These are phyloP conservation scores for Hemistola chrysoprasaria DNA, from an alignment of 2,888 invertebrate species.

Conservation along the genomic window DNA sequence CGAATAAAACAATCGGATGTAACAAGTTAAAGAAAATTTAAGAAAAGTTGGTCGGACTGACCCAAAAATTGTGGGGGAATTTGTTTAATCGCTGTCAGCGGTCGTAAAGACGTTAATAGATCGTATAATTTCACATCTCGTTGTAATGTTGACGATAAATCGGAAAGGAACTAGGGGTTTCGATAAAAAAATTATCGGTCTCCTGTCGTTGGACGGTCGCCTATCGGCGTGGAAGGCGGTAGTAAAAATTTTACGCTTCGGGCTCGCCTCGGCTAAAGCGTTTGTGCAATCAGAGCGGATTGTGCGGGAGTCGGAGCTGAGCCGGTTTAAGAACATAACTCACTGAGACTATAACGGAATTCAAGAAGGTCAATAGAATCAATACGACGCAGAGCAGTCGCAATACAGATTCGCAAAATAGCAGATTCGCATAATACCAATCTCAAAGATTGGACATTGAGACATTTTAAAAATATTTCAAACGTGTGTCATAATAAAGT, in stretches of 20 bases:
- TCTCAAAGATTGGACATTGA: too few species aligned
- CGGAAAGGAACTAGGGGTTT: constrained; percentile 25
- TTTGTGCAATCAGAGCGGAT: constrained; percentile 74
- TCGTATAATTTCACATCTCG: constrained; percentile 24
- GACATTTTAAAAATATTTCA: too few species aligned
- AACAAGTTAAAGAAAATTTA: constrained; percentile 28
- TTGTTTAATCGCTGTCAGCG: constrained; percentile 25
- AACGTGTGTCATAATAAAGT: too few species aligned
- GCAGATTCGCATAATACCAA: too few species aligned
- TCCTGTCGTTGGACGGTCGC: constrained; percentile 37
- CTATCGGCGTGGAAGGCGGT: constrained; percentile 44
- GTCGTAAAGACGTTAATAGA: constrained; percentile 29
- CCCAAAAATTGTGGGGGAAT: constrained; percentile 21
- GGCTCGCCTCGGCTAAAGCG: constrained; percentile 58
- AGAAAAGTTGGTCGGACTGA: constrained; percentile 10
- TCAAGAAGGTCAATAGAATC: too few species aligned
- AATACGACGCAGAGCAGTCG: too few species aligned
- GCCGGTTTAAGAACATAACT: constrained; percentile 43
- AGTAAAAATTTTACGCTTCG: constrained; percentile 62
- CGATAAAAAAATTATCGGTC: constrained; percentile 36
- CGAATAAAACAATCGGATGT: constrained; percentile 32
- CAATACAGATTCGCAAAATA: too few species aligned
- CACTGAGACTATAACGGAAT: neutral
- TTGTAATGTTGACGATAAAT: constrained; percentile 29
- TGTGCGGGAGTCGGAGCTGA: constrained; percentile 64